phyloP scores from a whole-genome alignment of 2,888 invertebrate genomes.

The Chrysolina americana region DNA sequence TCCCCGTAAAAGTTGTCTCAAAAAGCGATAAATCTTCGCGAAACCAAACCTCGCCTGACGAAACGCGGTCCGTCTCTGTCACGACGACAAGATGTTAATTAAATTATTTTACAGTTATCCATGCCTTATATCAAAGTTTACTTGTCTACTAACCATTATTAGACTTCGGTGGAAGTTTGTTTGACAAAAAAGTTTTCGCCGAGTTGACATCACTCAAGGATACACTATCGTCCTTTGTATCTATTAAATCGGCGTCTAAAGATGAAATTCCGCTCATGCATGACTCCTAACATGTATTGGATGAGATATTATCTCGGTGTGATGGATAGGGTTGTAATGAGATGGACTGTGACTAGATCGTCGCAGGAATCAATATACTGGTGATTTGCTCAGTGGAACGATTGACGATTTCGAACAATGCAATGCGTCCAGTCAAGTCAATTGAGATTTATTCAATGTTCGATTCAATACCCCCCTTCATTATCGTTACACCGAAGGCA shows the following conservation, averaged over 20 bases:
- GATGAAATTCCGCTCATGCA: slow-evolving; percentile 13
- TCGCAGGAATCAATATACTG: no score
- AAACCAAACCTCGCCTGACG: slow-evolving; percentile 9
- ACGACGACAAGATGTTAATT: slow-evolving; percentile 3
- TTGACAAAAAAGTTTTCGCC: neutral
- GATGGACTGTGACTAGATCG: neutral
- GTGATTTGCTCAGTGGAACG: no score
- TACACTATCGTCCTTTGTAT: slow-evolving; percentile 6
- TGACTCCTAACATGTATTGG: neutral
- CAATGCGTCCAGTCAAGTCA: no score
- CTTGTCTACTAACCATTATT: neutral
- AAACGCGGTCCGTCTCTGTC: neutral
- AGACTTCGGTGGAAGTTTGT: neutral
- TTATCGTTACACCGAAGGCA: no score
- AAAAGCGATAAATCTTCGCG: slow-evolving; percentile 1
- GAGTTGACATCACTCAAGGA: slow-evolving; percentile 12
- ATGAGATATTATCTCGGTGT: neutral
- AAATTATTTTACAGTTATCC: slow-evolving; percentile 13
- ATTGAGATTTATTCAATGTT: no score
- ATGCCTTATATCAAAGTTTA: slow-evolving; percentile 12
- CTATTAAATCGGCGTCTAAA: slow-evolving; percentile 8
- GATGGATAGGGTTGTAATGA: slow-evolving; percentile 16
- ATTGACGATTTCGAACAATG: no score
- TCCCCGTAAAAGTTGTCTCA: neutral
- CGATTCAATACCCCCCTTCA: no score